These are phyloP conservation scores for Apomyelois bistriatella DNA, from an alignment of 2,888 invertebrate genomes.

Conservation along the genomic window DNA sequence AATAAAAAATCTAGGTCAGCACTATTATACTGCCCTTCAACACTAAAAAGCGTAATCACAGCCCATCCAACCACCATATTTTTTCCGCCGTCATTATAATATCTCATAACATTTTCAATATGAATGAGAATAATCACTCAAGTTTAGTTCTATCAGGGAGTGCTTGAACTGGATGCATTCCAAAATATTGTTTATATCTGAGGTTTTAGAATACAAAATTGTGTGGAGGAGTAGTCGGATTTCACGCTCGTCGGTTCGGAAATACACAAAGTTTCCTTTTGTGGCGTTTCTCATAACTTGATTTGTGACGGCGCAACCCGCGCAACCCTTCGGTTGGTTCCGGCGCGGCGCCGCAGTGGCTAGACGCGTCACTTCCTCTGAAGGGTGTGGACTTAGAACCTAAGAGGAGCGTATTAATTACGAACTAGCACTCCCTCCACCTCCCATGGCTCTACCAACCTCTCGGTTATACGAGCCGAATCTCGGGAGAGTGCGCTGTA, in stretches of 20 bases:
- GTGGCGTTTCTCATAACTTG: slow-evolving; percentile 78
- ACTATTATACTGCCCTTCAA: neutral
- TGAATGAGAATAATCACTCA: slow-evolving; percentile 46
- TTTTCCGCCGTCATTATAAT: slow-evolving; percentile 15
- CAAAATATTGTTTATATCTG: slow-evolving; percentile 32
- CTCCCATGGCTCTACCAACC: no score
- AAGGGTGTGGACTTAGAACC: slow-evolving; percentile 3
- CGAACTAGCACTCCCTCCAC: no score
- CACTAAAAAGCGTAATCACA: neutral
- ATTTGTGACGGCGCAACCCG: slow-evolving; percentile 78
- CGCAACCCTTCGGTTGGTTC: slow-evolving; percentile 73
- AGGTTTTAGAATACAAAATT: slow-evolving; percentile 41
- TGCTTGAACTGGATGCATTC: slow-evolving; percentile 22
- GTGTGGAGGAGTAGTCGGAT: slow-evolving; percentile 40
- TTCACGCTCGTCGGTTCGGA: slow-evolving; percentile 74
- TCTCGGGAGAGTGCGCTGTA: no score
- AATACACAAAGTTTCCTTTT: slow-evolving; percentile 80
- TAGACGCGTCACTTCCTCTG: slow-evolving; percentile 69
- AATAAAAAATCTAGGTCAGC: neutral
- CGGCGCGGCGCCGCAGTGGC: slow-evolving; percentile 73
- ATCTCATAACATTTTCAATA: slow-evolving; percentile 40
- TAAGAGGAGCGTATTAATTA: neutral
- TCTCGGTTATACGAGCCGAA: no score
- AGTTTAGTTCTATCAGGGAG: slow-evolving; percentile 34
- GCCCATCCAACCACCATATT: slow-evolving; percentile 32